Evolutionary conservation across 1,140 invertebrate genomes (phyloP), one percentile per base, ranked within the genome.

Genomic region (Ectropis grisescens): DNA sequence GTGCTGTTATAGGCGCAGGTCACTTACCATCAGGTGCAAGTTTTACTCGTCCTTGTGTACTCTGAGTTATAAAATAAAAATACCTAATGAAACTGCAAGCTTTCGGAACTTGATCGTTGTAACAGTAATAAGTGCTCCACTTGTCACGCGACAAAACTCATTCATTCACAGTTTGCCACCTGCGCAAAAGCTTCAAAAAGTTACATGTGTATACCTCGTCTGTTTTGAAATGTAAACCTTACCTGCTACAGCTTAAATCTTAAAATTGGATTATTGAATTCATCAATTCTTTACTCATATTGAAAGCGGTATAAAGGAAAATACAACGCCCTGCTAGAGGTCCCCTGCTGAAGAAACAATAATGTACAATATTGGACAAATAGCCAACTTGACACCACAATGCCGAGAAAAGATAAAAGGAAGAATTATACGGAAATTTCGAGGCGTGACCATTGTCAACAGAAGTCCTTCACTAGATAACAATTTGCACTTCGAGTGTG

Each of bases 391-490:
- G 45, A 52, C 56, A 37, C 58, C 58, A 78, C 68, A 75, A 81
- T 70, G 37, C 52, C 50, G 11, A 46, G 48, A 48, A 66, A 66
- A 80, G 59, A 78, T 69, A 76, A 76, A 67, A 54, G 65, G 37
- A 49, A 66, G 68, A 71, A 78, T 78, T 81, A 81, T 64, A 81
- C 60, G 68, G 72, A 75, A 67, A 75, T 71, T 64, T 68, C 35
- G 42, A 62, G 61, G 68, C 61, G 61, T 71, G 57, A 57, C 44
- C 70, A 37, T 75, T 78, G 68, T 75, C 38, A 50, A 43, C 33
- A 52, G 35, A n/a, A n/a, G 56, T 39, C 39, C 48, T 67, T 59
- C 53, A 67, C 61, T 68, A 66, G 70, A 74, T 68, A 53, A 76
- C 61, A 76, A 81, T 78, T 80, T 74, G 70, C 60, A 62, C 60